Base-by-base conservation (phyloP, 2,113 vertebrate genomes). In the Scomber colias region DNA sequence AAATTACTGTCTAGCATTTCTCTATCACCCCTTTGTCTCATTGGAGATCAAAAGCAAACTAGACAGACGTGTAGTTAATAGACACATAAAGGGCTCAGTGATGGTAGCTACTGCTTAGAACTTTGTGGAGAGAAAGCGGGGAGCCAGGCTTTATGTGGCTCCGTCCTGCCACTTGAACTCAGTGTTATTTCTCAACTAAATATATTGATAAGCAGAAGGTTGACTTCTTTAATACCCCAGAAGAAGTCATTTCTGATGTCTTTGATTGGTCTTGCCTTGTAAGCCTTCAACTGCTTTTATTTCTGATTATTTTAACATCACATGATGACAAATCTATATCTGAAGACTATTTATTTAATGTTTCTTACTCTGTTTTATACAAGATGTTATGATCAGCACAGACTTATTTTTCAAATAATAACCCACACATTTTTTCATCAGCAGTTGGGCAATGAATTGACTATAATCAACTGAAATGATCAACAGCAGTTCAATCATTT, bases 1-100 rank as follows among this genome's bases (percentile, higher is more conserved):
- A 81, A 83, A 83, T 79, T 78, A 83, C 66, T 84, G 76, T 81
- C 48, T 75, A 14, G 76, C 64, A 61, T 85, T 81, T 84, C 76
- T 82, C 70, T 70, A 59, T 57, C 75, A 57, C 54, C 71, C 7
- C 51, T 86, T 90, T 89, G 83, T 87, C 82, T 89, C 40, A 21
- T 57, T n/a, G 65, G 55, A 90, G 85, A 87, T 89, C 88, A 86
- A 77, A 83, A 83, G 50, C 2, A 57, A 89, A 84, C 71, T 46
- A 82, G 84, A 76, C 84, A 81, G 80, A 87, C 83, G 63, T 82
- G 82, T 83, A 60, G 82, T 86, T 80, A 81, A 77, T 83, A 85
- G 72, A 63, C 61, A 85, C 69, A 66, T 82, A 77, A 87, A 86
- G 54, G 78, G 75, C 78, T 84, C 69, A 75, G 63, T 44, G 59